Evolutionary conservation across 1,140 invertebrate genomes (phyloP), one percentile per base, ranked within the genome.

Genomic region (Potamilus streckersoni): DNA sequence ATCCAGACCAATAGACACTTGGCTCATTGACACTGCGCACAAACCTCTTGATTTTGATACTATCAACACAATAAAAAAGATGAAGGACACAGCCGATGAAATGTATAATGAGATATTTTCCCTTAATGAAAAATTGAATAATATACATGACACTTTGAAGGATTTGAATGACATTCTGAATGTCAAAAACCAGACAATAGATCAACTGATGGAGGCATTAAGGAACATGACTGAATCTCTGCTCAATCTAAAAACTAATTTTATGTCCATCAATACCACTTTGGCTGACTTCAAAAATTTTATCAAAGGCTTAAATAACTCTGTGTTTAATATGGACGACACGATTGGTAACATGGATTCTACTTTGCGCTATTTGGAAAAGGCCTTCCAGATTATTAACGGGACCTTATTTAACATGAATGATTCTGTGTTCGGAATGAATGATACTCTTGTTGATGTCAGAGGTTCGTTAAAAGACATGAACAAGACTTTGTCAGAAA

Each of bases 161-260:
- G 72, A 62, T 57, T 69, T 77, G 14, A 77, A 77, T 55, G 62
- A 66, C 56, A 77, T 71, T 11, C 73, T 77, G 60, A 70, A 77
- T 49, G 75, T 61, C n/a, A 77, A 70, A 12, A 63, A 77, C 49
- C 27, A 67, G 27, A 70, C 75, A 14, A 72, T 77, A 27, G 72
- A 61, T 57, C 62, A 55, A 13, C 58, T 77, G 16, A 59, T 72
- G 64, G 70, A 71, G 38, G 66, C 69, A 11, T 55, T 77, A 6
- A 58, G 55, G 27, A 77, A 77, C 61, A 77, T 77, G 75, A 77
- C 65, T 23, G n/a, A 62, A 17, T 77, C 75, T 20, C 62, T 77
- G 19, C 59, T 31, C 2, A 77, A 77, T 69, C 56, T 77, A 17
- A 77, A 77, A 55, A 16, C 67, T 17, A 77, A 77, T 63, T 38